Evolutionary conservation across 2,797 vertebrate genomes (phyloP).

Genomic region (Amniataba percoides): DNA sequence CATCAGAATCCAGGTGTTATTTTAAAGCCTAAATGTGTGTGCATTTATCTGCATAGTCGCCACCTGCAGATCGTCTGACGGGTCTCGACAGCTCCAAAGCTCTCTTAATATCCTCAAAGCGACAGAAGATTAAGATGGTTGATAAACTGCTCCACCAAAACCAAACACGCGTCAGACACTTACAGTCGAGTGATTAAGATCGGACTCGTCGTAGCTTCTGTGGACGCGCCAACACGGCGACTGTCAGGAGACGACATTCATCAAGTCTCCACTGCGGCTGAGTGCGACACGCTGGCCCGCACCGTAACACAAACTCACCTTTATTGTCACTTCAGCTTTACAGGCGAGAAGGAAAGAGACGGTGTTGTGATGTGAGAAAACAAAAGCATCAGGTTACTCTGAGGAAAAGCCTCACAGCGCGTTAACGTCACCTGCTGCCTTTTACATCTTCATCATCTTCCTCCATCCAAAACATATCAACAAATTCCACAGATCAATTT

Average conservation of each 20-base stretch:
- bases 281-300: neutral
- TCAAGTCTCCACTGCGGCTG: neutral
- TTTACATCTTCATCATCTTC: slow-evolving; percentile 1
- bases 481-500: neutral
- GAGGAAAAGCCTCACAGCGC: neutral
- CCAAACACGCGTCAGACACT: neutral
- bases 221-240: neutral
- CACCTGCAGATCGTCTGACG: slow-evolving; percentile 13
- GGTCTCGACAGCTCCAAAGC: slow-evolving; percentile 7
- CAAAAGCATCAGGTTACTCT: neutral
- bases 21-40: neutral
- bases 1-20: slow-evolving; percentile 3
- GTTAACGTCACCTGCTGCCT: neutral
- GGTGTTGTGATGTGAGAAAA: slow-evolving; percentile 8
- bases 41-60: slow-evolving; percentile 14
- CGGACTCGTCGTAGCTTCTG: neutral
- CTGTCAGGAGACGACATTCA: neutral
- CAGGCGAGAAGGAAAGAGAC: neutral
- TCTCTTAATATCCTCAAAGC: neutral
- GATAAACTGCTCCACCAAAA: slow-evolving; percentile 10
- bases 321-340: neutral
- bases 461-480: neutral
- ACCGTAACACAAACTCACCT: neutral
- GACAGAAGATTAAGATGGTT: slow-evolving; percentile 18
- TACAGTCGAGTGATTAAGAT: neutral